These are phyloP conservation scores for Pocillopora meandrina DNA, from an alignment of 92 coral and sea anemone species.

Conservation along the genomic window DNA sequence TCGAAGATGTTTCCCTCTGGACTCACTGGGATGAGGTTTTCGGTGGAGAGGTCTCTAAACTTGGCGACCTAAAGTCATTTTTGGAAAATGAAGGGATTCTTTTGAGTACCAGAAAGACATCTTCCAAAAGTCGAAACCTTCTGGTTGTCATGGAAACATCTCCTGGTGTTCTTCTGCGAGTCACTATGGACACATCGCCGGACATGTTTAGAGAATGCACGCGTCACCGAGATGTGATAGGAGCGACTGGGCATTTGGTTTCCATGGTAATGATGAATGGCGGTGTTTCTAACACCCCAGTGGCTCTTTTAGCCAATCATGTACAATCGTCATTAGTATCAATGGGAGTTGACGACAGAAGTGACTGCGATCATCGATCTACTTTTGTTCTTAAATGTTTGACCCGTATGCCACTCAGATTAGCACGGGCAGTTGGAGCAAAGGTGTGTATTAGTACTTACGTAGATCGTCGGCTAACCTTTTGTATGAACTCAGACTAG, in stretches of 20 bases:
- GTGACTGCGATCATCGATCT: conserved; percentile 35
- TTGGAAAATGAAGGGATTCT: conserved; percentile 56
- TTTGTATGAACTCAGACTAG: no score
- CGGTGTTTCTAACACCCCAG: conserved; percentile 74
- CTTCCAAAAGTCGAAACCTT: neutral
- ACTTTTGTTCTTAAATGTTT: conserved; percentile 77
- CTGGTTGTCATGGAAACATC: conserved; percentile 68
- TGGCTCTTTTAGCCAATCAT: conserved; percentile 82
- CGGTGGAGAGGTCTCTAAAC: conserved; percentile 50
- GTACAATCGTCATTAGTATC: conserved; percentile 61
- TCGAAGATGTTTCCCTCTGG: conserved; percentile 66
- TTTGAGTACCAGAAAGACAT: conserved; percentile 22
- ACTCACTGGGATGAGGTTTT: conserved; percentile 86
- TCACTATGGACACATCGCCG: conserved; percentile 64
- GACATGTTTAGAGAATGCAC: conserved; percentile 59
- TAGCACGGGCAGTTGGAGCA: conserved; percentile 70
- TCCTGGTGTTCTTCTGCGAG: conserved; percentile 57
- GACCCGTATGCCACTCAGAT: conserved; percentile 66
- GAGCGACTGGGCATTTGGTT: conserved; percentile 82
- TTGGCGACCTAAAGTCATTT: conserved; percentile 75
- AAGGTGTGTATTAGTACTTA: neutral
- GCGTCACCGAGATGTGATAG: conserved; percentile 58
- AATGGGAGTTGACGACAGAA: conserved; percentile 32
- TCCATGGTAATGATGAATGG: conserved; percentile 85
- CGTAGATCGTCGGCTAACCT: no score